Evolutionary conservation across 2,888 invertebrate genomes (phyloP), one percentile per base, ranked within the genome.

Genomic region (Branchipolynoe longqiensis): DNA sequence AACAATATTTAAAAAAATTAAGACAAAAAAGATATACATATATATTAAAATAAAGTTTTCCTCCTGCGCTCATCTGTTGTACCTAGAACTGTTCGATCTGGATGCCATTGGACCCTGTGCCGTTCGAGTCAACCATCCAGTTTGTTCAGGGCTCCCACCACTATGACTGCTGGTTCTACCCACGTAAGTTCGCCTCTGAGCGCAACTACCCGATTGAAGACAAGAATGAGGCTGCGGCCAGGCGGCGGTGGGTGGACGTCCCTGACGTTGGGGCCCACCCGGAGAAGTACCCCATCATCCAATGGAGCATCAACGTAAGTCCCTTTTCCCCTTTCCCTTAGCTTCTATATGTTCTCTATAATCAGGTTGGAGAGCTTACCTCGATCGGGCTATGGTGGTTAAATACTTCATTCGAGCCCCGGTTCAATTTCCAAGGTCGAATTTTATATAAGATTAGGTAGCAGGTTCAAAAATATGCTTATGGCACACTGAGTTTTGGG

Each of bases 41-140:
- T n/a, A n/a, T n/a, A n/a, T n/a, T n/a, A n/a, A n/a, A n/a, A n/a
- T n/a, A n/a, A n/a, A n/a, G n/a, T n/a, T n/a, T n/a, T n/a, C n/a
- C n/a, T n/a, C n/a, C n/a, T n/a, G n/a, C n/a, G n/a, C n/a, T n/a
- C n/a, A 48, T 48, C 62, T 62, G 28, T 28, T 0, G 4, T 82
- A 1, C 8, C 8, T 25, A 91, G 90, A 90, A 89, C 4, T 91
- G 91, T 38, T 91, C 91, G 0, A 90, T 92, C 25, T 92, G 92
- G 92, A 91, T 92, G 91, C 92, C 92, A 8, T 89, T 92, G 0
- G 92, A 92, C 85, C 86, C 90, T 0, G 90, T 92, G 36, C 86
- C 91, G 1, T 14, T 82, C 12, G 88, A 90, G 28, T 88, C 87
- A 6, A 88, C 90, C 38, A 86, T 92, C 6, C 87, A 90, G 69